phyloP scores from a whole-genome alignment of 2,113 vertebrate genomes.

The Lagopus muta region DNA sequence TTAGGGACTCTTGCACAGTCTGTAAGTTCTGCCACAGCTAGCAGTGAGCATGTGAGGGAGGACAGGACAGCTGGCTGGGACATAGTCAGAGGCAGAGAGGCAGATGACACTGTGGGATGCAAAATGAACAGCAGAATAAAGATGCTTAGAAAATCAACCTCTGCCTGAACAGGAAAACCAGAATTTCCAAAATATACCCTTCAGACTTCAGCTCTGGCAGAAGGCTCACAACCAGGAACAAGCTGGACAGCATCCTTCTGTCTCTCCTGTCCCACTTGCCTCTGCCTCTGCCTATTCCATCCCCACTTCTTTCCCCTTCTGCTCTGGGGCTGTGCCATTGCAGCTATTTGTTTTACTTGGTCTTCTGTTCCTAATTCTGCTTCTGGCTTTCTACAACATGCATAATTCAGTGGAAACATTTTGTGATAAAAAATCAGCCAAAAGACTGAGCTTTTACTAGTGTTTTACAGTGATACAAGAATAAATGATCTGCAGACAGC shows the following conservation, averaged over 20 bases:
- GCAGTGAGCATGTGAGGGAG: neutral
- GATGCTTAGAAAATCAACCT: neutral
- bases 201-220: neutral
- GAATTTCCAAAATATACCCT: neutral
- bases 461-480: neutral
- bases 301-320: neutral
- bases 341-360: neutral
- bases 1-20: neutral
- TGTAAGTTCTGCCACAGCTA: neutral
- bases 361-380: neutral
- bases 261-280: neutral
- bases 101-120: neutral
- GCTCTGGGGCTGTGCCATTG: neutral
- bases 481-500: neutral
- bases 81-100: neutral
- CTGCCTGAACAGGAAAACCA: neutral
- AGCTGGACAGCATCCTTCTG: neutral
- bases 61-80: neutral
- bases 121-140: neutral
- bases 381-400: neutral
- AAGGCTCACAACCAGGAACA: rapidly evolving
- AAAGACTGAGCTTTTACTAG: neutral
- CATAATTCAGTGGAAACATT: neutral
- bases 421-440: neutral
- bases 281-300: neutral